phyloP scores from a whole-genome alignment of 2,888 invertebrate genomes.

The Mythimna pallens region DNA sequence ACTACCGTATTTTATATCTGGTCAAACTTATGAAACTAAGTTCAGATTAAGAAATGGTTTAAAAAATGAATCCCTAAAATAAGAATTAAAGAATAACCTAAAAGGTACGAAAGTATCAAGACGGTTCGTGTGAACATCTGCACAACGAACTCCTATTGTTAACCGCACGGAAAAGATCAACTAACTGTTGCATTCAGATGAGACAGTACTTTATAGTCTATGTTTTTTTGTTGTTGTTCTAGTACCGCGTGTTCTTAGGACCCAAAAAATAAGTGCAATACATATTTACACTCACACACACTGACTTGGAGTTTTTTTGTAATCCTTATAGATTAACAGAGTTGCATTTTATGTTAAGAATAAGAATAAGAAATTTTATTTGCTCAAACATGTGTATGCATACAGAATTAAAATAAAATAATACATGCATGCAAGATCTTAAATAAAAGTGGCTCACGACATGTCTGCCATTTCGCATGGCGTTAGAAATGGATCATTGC shows the following conservation, averaged over 20 bases:
- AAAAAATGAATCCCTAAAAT: not conserved
- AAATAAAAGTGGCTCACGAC: too few relatives aligned
- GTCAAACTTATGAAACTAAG: too few relatives aligned
- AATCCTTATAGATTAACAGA: not conserved
- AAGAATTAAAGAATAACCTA: not conserved
- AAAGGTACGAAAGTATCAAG: slow-evolving; percentile 48
- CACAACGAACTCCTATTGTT: slow-evolving; percentile 60
- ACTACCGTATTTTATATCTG: too few relatives aligned
- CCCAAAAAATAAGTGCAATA: not conserved
- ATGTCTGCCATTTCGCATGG: too few relatives aligned
- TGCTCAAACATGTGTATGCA: too few relatives aligned
- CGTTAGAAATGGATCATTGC: too few relatives aligned
- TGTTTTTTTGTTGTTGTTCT: slow-evolving; percentile 3
- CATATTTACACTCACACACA: slow-evolving; percentile 8
- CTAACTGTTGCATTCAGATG: slow-evolving; percentile 45
- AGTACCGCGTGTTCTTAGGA: slow-evolving; percentile 1
- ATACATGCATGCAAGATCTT: too few relatives aligned
- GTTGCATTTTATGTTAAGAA: not conserved
- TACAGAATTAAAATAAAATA: too few relatives aligned
- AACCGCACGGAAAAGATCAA: slow-evolving; percentile 63
- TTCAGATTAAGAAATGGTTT: too few relatives aligned
- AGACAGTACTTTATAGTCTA: slow-evolving; percentile 15
- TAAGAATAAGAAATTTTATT: too few relatives aligned
- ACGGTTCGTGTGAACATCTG: slow-evolving; percentile 7
- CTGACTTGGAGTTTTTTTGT: not conserved